Evolutionary conservation across 2,888 invertebrate genomes (phyloP).

Genomic region (Colletes collaris): DNA sequence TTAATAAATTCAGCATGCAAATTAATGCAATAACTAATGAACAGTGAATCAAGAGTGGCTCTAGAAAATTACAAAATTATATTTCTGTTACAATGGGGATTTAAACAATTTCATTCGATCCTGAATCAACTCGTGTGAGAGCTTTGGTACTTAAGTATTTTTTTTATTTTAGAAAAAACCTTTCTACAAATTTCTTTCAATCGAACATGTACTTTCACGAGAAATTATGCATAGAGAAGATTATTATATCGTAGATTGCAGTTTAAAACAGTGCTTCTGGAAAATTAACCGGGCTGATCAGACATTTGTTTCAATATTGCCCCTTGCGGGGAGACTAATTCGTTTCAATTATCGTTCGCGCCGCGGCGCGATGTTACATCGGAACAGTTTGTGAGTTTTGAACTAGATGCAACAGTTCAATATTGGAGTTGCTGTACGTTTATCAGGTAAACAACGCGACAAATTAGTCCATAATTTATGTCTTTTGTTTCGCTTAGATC

Average conservation of each 20-base stretch:
- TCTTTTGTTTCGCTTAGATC: neutral
- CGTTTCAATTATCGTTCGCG: conserved; percentile 29
- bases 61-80: too few relatives aligned
- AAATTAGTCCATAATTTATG: conserved; percentile 10
- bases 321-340: conserved; percentile 4
- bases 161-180: too few relatives aligned
- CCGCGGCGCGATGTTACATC: conserved; percentile 4
- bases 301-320: conserved; percentile 17
- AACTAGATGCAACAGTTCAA: conserved; percentile 2
- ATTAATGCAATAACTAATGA: too few relatives aligned
- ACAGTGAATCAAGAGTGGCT: too few relatives aligned
- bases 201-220: neutral
- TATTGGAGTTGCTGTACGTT: conserved; percentile 7
- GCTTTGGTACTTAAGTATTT: too few relatives aligned
- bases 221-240: neutral
- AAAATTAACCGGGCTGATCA: conserved; percentile 13
- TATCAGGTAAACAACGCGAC: neutral
- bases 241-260: neutral
- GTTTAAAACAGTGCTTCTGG: conserved; percentile 3
- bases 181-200: too few relatives aligned
- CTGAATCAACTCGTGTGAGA: too few relatives aligned
- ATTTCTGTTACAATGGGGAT: too few relatives aligned
- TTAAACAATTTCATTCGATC: too few relatives aligned
- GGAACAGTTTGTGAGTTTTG: conserved; percentile 20
- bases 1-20: too few relatives aligned